Base-by-base conservation (phyloP, 2,888 invertebrate species). In the Amblyteles armatorius region DNA sequence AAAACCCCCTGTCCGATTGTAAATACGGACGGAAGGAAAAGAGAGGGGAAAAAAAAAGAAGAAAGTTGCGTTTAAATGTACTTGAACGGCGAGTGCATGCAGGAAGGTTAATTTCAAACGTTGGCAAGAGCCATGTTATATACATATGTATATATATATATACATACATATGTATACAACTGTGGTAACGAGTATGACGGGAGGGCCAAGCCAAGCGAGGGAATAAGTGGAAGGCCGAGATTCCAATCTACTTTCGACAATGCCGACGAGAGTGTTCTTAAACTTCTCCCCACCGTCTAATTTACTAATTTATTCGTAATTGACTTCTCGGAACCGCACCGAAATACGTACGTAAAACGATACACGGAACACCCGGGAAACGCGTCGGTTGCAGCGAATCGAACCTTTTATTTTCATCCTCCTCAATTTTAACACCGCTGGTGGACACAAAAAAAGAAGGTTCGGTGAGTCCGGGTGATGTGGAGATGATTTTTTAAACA, bases 231-330 rank as follows among this genome's bases (percentile, higher is more conserved):
- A 89, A 87, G 87, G 82, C 88, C 86, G 77, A 89, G 89, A 89
- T 90, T 89, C 82, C 87, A 89, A 89, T 89, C 88, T 87, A 88
- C 88, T 89, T 89, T 90, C 84, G 87, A 89, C 89, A 88, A 89
- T 87, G 84, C 82, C 63, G 77, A 85, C 63, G 73, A 79, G 29
- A 19, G 60, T 57, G 79, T 74, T 67, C 44, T 78, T 67, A 63
- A 55, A 57, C 60, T 88, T 68, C 85, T 69, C 78, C 83, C 44
- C 86, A 79, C 79, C 67, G 84, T 69, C 88, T 91, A 90, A 91
- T 91, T 91, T 88, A 88, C 88, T 90, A 91, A 91, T 91, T 91
- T 87, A 88, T 76, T 50, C 86, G 86, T 88, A 90, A 91, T 91
- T 91, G 90, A 83, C 86, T 90, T 91, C 91, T 89, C 65, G 85